phyloP scores from a whole-genome alignment of 2,888 invertebrate species.

The Clanis bilineata region DNA sequence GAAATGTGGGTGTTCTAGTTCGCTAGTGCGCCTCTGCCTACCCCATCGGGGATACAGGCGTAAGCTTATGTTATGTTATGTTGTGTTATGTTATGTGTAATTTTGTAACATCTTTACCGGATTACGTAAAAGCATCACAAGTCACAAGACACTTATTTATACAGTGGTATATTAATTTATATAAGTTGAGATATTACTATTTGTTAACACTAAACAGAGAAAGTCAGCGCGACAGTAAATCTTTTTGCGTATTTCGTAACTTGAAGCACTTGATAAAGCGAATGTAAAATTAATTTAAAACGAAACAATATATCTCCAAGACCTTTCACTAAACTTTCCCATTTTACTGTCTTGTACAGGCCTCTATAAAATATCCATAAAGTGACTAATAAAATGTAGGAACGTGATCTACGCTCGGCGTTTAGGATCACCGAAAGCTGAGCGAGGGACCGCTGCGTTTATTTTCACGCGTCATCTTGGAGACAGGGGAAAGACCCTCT shows the following conservation, averaged over 20 bases:
- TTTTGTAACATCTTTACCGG: not conserved
- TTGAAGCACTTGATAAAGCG: slow-evolving; percentile 18
- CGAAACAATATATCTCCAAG: slow-evolving; percentile 53
- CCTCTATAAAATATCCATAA: slow-evolving; percentile 54
- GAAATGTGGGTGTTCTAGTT: too few species aligned
- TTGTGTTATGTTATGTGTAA: not conserved
- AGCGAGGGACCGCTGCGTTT: slow-evolving; percentile 24
- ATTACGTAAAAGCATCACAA: not conserved
- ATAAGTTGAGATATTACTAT: not conserved
- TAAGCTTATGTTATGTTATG: too few species aligned
- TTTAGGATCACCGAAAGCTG: not conserved
- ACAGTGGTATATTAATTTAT: not conserved
- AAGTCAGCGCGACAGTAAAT: slow-evolving; percentile 6
- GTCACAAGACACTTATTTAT: not conserved
- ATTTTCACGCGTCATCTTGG: too few species aligned
- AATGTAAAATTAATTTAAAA: slow-evolving; percentile 24
- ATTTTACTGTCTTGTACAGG: slow-evolving; percentile 55
- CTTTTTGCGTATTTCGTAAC: slow-evolving; percentile 17
- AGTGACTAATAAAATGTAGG: slow-evolving; percentile 50
- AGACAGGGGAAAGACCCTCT: too few species aligned
- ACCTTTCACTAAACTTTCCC: slow-evolving; percentile 64
- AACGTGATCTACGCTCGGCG: slow-evolving; percentile 20
- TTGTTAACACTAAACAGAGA: slow-evolving; percentile 13
- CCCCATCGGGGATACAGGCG: too few species aligned
- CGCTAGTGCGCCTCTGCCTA: too few species aligned